A percentile compares a stretch with the other conserved stretches of the same genome.
These are phyloP conservation scores for Asteroscopus sphinx DNA, from an alignment of 2,888 invertebrate genomes.

Conservation along the genomic window DNA sequence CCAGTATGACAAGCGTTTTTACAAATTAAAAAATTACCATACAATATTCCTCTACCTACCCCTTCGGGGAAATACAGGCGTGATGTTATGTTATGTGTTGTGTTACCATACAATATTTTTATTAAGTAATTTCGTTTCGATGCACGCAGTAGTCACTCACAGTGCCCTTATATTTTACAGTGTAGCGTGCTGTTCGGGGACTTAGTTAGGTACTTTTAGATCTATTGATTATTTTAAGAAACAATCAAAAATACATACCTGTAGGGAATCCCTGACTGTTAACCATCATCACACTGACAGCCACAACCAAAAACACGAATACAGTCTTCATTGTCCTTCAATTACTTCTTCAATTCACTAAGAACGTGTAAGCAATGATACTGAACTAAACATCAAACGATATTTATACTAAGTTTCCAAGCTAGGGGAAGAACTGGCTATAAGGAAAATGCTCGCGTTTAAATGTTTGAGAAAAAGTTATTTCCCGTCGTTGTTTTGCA, in stretches of 20 bases:
- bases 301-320: conserved; percentile 50
- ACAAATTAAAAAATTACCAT: too few relatives aligned
- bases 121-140: too few relatives aligned
- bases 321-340: conserved; percentile 60
- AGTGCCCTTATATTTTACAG: too few relatives aligned
- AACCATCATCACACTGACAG: conserved; percentile 40
- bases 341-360: conserved; percentile 9
- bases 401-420: conserved; percentile 24
- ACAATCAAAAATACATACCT: conserved; percentile 55
- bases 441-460: conserved; percentile 26
- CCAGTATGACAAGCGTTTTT: too few relatives aligned
- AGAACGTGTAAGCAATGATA: conserved; percentile 6
- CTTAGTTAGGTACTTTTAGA: too few relatives aligned
- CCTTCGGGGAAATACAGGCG: too few relatives aligned
- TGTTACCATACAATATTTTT: too few relatives aligned
- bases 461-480: conserved; percentile 9
- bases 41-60: too few relatives aligned
- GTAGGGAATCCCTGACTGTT: conserved; percentile 64
- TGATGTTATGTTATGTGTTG: too few relatives aligned
- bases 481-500: conserved; percentile 7
- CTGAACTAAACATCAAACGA: not conserved
- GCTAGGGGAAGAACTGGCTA: conserved; percentile 33
- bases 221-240: not conserved
- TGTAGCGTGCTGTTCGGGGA: too few relatives aligned
- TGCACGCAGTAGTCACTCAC: too few relatives aligned